phyloP scores from a whole-genome alignment of 1,140 invertebrate species.

The Idris sp. region DNA sequence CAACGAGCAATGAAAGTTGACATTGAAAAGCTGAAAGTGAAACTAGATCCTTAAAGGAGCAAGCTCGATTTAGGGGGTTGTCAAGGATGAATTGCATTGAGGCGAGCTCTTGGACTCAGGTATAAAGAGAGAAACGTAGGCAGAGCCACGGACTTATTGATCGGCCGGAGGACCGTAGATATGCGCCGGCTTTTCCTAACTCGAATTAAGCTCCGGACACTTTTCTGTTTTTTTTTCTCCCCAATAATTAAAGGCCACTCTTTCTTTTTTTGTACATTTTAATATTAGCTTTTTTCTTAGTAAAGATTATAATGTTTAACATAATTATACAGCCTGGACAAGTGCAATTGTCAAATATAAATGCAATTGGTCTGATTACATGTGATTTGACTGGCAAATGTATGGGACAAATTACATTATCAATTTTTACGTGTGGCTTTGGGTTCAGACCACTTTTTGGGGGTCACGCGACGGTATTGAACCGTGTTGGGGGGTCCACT shows the following conservation, averaged over 20 bases:
- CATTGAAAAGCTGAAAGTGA: slow-evolving; percentile 61
- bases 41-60: slow-evolving; percentile 61
- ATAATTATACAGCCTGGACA: not conserved
- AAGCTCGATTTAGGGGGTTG: slow-evolving; percentile 59
- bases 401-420: slow-evolving; percentile 22
- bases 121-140: slow-evolving; percentile 29
- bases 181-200: slow-evolving; percentile 55
- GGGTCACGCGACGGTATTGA: slow-evolving; percentile 33
- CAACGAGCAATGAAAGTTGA: slow-evolving; percentile 51
- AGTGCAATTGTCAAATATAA: slow-evolving; percentile 7
- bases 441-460: slow-evolving; percentile 6
- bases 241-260: too few relatives aligned
- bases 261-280: too few relatives aligned
- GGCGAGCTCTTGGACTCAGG: slow-evolving; percentile 27
- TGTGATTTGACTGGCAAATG: not conserved
- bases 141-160: slow-evolving; percentile 49
- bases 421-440: slow-evolving; percentile 13
- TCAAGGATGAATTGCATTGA: slow-evolving; percentile 58
- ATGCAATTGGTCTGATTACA: slow-evolving; percentile 27
- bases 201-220: slow-evolving; percentile 39
- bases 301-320: too few relatives aligned
- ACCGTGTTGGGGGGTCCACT: too few relatives aligned
- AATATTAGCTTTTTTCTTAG: too few relatives aligned
- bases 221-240: too few relatives aligned
- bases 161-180: slow-evolving; percentile 43